Evolutionary conservation across 2,888 invertebrate species (phyloP).

Genomic region (Calliopum simillimum): DNA sequence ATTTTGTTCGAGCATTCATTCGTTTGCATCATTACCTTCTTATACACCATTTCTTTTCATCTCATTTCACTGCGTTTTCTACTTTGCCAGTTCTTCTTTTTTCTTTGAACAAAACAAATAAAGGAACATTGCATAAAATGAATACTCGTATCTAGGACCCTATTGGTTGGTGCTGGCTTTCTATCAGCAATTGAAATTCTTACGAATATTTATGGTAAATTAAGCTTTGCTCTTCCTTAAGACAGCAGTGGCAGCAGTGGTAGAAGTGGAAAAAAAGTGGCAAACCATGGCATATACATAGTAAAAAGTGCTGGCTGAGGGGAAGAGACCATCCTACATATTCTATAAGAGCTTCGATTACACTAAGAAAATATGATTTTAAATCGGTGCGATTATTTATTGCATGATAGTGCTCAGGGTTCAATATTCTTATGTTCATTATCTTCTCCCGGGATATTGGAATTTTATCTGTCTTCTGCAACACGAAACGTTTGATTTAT

Average conservation of each 20-base stretch:
- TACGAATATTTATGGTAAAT: slow-evolving; percentile 19
- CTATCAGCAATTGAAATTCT: not conserved
- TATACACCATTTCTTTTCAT: slow-evolving; percentile 9
- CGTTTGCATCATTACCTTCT: slow-evolving; percentile 19
- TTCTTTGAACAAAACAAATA: not conserved
- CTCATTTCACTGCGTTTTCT: not conserved
- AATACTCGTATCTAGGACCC: too few species aligned
- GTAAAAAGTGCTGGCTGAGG: too few species aligned
- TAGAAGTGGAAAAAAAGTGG: not conserved
- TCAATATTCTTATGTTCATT: too few species aligned
- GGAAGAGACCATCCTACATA: too few species aligned
- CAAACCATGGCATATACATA: not conserved
- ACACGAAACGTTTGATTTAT: too few species aligned
- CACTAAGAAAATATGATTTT: too few species aligned
- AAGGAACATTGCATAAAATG: not conserved
- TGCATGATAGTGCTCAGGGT: too few species aligned
- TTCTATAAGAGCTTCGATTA: too few species aligned
- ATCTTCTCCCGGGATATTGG: too few species aligned
- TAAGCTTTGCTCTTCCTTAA: not conserved
- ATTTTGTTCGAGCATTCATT: not conserved
- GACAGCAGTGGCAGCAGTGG: not conserved
- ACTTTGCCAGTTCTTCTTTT: not conserved
- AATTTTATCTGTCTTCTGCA: too few species aligned
- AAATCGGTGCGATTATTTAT: too few species aligned
- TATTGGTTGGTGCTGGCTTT: too few species aligned